Evolutionary conservation across 1,140 invertebrate species (phyloP).

Genomic region (Drosophila oshimai): DNA sequence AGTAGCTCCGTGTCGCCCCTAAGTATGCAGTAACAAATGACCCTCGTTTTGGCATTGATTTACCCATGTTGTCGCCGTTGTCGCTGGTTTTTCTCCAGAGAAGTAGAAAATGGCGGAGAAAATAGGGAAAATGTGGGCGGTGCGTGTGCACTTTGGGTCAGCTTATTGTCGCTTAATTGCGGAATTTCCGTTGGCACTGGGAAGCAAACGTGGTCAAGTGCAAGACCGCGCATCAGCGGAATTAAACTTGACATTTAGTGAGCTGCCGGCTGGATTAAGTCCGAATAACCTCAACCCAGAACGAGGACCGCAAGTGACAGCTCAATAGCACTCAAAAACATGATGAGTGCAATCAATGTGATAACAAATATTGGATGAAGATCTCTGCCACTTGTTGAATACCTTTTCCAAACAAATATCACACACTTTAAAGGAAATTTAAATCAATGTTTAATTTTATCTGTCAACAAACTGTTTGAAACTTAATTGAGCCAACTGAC

Average conservation of each 20-base stretch:
- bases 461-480: not conserved
- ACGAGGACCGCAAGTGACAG: not conserved
- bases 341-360: conserved; percentile 12
- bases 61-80: conserved; percentile 36
- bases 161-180: conserved; percentile 72
- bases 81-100: not conserved
- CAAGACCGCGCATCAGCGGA: conserved; percentile 17
- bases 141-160: conserved; percentile 56
- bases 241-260: conserved; percentile 36
- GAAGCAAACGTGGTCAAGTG: conserved; percentile 13
- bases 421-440: too few species aligned
- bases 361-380: not conserved
- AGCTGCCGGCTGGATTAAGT: conserved; percentile 9
- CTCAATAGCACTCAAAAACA: conserved; percentile 8
- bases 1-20: not conserved
- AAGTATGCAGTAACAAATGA: conserved; percentile 52
- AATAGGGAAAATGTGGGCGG: conserved; percentile 36
- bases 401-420: too few species aligned
- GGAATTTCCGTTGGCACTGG: conserved; percentile 32
- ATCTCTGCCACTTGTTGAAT: not conserved
- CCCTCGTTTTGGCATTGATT: conserved; percentile 61
- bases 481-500: not conserved
- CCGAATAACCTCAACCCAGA: conserved; percentile 13
- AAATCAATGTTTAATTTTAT: not conserved
- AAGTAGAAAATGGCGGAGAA: not conserved